Base-by-base conservation (phyloP, 2,797 vertebrate species). In the Microctenopoma lineatum region DNA sequence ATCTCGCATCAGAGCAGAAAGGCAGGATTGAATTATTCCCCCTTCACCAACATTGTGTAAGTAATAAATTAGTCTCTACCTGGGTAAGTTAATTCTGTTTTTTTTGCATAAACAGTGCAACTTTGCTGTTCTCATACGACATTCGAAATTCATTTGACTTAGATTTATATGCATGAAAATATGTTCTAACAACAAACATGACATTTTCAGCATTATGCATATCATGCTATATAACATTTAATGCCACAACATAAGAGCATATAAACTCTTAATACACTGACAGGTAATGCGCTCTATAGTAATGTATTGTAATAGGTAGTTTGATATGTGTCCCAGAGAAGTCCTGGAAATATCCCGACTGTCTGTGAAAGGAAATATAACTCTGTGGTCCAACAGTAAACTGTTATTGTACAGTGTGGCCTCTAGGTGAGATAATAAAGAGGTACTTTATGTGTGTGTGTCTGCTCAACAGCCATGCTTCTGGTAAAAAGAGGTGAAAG, bases 21-120 rank as follows among this genome's bases (percentile, higher is more conserved):
- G 18, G 25, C 54, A 8, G 32, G 39, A 58, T 9, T 44, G 21
- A 56, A 12, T 57, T 21, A 18, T 53, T 58, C 50, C 15, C 12
- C 41, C 54, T 56, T 11, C 59, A 32, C 36, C n/a, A 25, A 51
- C 5, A 12, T 54, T 61, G 8, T 46, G 46, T 69, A 32, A 60
- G 66, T 21, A 55, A 53, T 68, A 54, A 63, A 73, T 55, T 70
- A 54, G 34, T 48, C 39, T 63, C 18, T 39, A 63, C 27, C 3
- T 16, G 29, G 67, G 25, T 39, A 42, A 80, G 76, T 77, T 42
- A 59, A 83, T 79, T 84, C 68, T 41, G 51, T 55, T 67, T 67
- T 59, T 67, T 59, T 60, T 61, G 26, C 79, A 65, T 76, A 58
- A 85, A 77, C 60, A 51, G 27, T 69, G 60, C 45, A 70, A 63